Evolutionary conservation across 2,113 vertebrate species (phyloP).

Genomic region (Elachura formosa): DNA sequence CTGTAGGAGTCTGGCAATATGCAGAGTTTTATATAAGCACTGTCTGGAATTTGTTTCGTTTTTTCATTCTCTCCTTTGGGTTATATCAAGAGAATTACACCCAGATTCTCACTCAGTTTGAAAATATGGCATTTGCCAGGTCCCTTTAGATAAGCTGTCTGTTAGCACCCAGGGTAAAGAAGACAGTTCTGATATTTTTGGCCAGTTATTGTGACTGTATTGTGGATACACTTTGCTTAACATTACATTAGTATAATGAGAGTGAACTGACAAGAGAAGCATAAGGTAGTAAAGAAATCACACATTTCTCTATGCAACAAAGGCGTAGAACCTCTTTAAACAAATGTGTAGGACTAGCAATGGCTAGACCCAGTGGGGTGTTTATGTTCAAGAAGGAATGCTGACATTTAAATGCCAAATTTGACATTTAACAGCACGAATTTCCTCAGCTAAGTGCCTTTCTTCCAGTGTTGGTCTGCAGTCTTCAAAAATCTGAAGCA

Average conservation of each 20-base stretch:
- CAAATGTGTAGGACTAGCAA: not conserved
- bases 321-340: not conserved
- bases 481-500: not conserved
- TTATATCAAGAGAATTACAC: not conserved
- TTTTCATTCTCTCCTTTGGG: not conserved
- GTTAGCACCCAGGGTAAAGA: not conserved
- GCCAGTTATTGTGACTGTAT: not conserved
- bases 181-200: not conserved
- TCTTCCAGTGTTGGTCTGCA: not conserved
- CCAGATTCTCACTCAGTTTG: not conserved
- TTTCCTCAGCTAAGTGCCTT: not conserved
- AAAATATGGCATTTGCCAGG: not conserved
- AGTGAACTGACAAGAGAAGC: not conserved
- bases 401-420: not conserved
- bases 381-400: not conserved
- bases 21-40: not conserved
- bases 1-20: not conserved
- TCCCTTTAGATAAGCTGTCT: not conserved
- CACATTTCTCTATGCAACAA: not conserved
- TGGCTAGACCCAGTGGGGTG: not conserved
- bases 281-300: not conserved
- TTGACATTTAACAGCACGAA: not conserved
- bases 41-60: not conserved
- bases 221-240: not conserved
- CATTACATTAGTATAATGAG: not conserved